Percentiles rank a stretch among this genome's conserved stretches.
phyloP scores from a whole-genome alignment of 1,140 invertebrate species.

The Adoxophyes honmai region DNA sequence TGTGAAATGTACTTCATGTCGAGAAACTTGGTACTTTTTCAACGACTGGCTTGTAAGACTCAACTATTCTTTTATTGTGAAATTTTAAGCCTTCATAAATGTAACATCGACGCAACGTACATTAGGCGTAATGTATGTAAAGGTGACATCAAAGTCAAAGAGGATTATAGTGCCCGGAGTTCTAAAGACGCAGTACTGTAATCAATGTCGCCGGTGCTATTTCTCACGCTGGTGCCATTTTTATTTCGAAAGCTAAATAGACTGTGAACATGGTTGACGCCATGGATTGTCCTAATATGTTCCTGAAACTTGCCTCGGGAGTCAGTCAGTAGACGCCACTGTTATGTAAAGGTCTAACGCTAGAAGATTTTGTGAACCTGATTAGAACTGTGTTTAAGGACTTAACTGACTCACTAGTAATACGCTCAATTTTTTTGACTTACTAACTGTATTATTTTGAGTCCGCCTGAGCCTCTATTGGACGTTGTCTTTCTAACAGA shows the following conservation, averaged over 20 bases:
- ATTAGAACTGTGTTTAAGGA: background rate
- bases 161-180: too few species aligned
- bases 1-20: constrained; percentile 22
- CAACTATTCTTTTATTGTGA: background rate
- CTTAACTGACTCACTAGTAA: background rate
- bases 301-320: constrained; percentile 10
- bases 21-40: background rate
- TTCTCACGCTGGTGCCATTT: background rate
- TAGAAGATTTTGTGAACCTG: too few species aligned
- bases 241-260: background rate
- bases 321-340: background rate
- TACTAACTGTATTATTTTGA: constrained; percentile 1
- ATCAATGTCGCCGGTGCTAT: background rate
- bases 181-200: too few species aligned
- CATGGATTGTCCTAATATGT: constrained; percentile 1
- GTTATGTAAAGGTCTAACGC: background rate
- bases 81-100: background rate
- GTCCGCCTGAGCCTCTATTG: background rate
- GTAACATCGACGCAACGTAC: background rate
- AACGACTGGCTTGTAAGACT: background rate
- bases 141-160: too few species aligned
- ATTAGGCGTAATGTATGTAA: too few species aligned
- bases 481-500: too few species aligned
- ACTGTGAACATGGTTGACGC: background rate
- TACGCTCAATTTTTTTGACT: constrained; percentile 7